Evolutionary conservation across 2,797 vertebrate species (phyloP).

Genomic region (Rhadinocentrus ornatus): DNA sequence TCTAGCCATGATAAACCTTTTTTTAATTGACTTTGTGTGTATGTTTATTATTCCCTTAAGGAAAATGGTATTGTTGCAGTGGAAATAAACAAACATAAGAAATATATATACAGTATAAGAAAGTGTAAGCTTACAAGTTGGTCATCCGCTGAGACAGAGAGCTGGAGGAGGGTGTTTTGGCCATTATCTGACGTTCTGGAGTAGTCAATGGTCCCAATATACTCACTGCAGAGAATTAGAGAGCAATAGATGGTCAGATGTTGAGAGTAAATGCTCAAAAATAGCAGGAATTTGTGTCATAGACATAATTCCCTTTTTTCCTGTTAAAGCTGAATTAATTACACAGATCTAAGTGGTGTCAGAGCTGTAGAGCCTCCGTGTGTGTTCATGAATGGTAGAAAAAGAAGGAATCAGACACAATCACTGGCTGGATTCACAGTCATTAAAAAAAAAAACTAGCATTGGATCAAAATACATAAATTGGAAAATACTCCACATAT

Average conservation of each 20-base stretch:
- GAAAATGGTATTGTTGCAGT: not conserved
- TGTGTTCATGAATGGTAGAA: not conserved
- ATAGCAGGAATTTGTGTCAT: not conserved
- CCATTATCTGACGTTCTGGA: slow-evolving; percentile 88
- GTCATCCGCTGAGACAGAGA: slow-evolving; percentile 91
- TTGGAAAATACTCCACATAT: not conserved
- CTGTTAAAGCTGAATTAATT: not conserved
- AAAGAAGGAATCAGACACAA: not conserved
- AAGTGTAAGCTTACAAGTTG: slow-evolving; percentile 83
- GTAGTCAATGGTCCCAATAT: slow-evolving; percentile 93
- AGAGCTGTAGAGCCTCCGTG: not conserved
- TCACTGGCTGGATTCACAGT: not conserved
- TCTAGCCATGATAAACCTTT: not conserved
- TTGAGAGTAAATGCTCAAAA: not conserved
- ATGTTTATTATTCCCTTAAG: not conserved
- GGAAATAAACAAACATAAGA: not conserved
- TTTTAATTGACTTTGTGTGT: not conserved
- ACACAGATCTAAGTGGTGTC: not conserved
- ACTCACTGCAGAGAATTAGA: slow-evolving; percentile 82
- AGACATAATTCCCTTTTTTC: not conserved
- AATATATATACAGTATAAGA: not conserved
- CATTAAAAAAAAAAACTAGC: not conserved
- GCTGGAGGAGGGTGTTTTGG: slow-evolving; percentile 90
- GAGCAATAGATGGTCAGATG: not conserved
- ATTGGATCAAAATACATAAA: not conserved